phyloP scores from a whole-genome alignment of 1,140 invertebrate species.

The Olivierus martensii region DNA sequence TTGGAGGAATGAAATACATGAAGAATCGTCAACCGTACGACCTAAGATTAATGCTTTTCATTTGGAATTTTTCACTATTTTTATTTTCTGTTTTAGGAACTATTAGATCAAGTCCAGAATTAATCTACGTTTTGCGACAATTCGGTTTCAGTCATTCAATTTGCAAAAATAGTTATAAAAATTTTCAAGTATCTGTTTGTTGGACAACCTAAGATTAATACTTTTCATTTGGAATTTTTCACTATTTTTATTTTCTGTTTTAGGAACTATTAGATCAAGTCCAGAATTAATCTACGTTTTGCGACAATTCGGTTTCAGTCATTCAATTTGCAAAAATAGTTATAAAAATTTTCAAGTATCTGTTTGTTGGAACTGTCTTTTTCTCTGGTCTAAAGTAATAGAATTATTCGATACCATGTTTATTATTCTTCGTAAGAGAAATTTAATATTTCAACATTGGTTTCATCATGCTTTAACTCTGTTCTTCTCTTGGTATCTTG shows the following conservation, averaged over 20 bases:
- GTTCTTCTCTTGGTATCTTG: not conserved
- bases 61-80: not conserved
- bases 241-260: not conserved
- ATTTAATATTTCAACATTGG: too few relatives aligned
- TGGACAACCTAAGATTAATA: not conserved
- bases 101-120: not conserved
- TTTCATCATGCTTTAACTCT: too few relatives aligned
- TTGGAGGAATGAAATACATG: too few relatives aligned
- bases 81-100: not conserved
- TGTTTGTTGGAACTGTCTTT: not conserved
- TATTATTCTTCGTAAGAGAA: too few relatives aligned
- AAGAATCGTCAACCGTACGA: too few relatives aligned
- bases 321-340: not conserved
- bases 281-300: not conserved
- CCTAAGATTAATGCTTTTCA: too few relatives aligned
- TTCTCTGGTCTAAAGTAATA: not conserved
- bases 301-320: not conserved
- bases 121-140: not conserved
- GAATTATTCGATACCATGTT: not conserved
- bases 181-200: not conserved
- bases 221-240: not conserved
- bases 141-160: not conserved
- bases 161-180: not conserved
- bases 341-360: not conserved
- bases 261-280: not conserved